These are phyloP conservation scores for Pantherophis alleghaniensis DNA, from an alignment of 2,797 vertebrate species.

Conservation along the genomic window DNA sequence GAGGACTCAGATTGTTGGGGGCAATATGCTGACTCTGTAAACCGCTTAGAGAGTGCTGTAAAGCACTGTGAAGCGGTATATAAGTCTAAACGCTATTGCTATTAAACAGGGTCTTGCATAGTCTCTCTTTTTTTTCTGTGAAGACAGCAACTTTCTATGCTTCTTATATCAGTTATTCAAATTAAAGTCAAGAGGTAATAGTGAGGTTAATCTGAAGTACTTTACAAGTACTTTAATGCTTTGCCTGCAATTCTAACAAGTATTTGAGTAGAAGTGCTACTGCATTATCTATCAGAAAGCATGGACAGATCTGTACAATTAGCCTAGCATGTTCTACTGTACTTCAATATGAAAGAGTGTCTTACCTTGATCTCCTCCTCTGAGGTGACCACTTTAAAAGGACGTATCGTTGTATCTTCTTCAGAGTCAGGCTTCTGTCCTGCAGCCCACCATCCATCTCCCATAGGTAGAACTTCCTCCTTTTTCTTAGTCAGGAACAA, in stretches of 20 bases:
- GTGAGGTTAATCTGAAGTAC: background rate
- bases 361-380: conserved; percentile 75
- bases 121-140: background rate
- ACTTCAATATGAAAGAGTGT: background rate
- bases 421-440: conserved; percentile 51
- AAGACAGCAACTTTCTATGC: background rate
- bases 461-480: conserved; percentile 64
- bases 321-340: background rate
- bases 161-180: background rate
- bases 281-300: background rate
- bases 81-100: too few species aligned
- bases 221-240: background rate
- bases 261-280: background rate
- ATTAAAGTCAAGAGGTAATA: background rate
- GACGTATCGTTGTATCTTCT: conserved; percentile 65
- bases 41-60: too few species aligned
- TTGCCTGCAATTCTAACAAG: background rate
- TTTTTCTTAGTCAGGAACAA: conserved; percentile 60
- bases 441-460: conserved; percentile 76
- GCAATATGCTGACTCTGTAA: too few species aligned
- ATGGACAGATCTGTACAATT: background rate
- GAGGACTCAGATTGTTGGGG: too few species aligned
- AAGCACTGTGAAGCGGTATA: too few species aligned
- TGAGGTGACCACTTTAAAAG: conserved; percentile 73
- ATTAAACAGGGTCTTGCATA: background rate